phyloP scores from a whole-genome alignment of 1,140 invertebrate species.

The Araneus ventricosus region DNA sequence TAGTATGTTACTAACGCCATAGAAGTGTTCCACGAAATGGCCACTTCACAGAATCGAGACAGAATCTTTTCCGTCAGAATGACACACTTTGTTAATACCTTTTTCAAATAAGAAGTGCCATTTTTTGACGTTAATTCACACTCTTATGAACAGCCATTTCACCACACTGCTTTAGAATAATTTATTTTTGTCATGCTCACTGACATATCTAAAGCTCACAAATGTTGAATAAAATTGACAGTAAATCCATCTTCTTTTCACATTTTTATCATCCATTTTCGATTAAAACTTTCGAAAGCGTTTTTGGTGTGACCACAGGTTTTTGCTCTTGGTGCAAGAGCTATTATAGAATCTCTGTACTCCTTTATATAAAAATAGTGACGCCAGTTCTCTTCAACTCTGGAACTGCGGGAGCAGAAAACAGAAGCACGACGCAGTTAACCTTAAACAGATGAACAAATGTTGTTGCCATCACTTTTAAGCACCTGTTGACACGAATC shows the following conservation, averaged over 20 bases:
- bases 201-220: not conserved
- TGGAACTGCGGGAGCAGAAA: not conserved
- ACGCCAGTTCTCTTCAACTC: not conserved
- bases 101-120: not conserved
- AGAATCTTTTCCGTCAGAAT: not conserved
- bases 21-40: not conserved
- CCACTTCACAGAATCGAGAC: not conserved
- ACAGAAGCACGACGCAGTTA: not conserved
- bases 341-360: not conserved
- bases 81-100: no score
- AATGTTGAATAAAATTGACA: not conserved
- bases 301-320: not conserved
- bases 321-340: not conserved
- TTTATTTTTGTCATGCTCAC: not conserved
- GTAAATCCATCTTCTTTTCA: not conserved
- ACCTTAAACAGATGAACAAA: not conserved
- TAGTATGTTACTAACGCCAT: not conserved
- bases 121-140: not conserved
- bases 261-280: not conserved
- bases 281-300: not conserved
- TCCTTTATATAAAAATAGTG: slow-evolving; percentile 4
- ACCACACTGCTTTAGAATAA: not conserved
- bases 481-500: not conserved
- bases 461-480: not conserved
- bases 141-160: not conserved